Evolutionary conservation across 2,888 invertebrate species (phyloP).

Genomic region (Diloba caeruleocephala): DNA sequence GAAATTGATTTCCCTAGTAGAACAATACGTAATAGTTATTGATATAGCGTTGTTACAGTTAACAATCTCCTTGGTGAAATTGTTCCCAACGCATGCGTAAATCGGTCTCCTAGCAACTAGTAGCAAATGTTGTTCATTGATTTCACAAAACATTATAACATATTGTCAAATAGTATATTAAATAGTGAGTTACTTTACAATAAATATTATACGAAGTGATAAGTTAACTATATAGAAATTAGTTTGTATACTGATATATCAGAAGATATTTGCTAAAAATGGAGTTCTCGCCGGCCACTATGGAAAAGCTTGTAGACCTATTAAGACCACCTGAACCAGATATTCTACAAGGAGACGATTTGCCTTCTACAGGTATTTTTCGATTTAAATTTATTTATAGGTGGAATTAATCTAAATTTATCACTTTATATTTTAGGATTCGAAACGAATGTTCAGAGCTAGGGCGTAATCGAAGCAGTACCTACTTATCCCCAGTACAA

Average conservation of each 20-base stretch:
- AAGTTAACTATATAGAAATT: too few species aligned
- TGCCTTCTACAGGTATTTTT: conserved; percentile 57
- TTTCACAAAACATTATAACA: conserved; percentile 4
- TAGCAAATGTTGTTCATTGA: conserved; percentile 21
- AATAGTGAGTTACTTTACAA: too few species aligned
- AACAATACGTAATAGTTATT: not conserved
- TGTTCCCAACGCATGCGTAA: too few species aligned
- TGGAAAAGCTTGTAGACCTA: conserved; percentile 75
- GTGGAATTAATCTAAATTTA: too few species aligned
- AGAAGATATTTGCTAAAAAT: conserved; percentile 43
- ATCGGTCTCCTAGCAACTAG: conserved; percentile 17
- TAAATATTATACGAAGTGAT: too few species aligned
- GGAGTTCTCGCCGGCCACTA: conserved; percentile 69
- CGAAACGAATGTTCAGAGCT: too few species aligned
- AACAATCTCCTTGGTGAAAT: not conserved
- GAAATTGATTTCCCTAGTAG: not conserved
- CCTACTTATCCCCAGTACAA: too few species aligned
- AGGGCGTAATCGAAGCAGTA: too few species aligned
- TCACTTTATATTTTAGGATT: too few species aligned
- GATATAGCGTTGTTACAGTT: conserved; percentile 1
- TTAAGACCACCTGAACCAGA: conserved; percentile 80
- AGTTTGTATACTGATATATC: not conserved
- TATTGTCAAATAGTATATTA: too few species aligned
- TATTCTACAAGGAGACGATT: conserved; percentile 79
- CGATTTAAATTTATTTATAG: too few species aligned